Percentiles rank a stretch among this genome's conserved stretches.
phyloP scores from a whole-genome alignment of 2,888 invertebrate genomes.

The Zhuqinia jingwanae region DNA sequence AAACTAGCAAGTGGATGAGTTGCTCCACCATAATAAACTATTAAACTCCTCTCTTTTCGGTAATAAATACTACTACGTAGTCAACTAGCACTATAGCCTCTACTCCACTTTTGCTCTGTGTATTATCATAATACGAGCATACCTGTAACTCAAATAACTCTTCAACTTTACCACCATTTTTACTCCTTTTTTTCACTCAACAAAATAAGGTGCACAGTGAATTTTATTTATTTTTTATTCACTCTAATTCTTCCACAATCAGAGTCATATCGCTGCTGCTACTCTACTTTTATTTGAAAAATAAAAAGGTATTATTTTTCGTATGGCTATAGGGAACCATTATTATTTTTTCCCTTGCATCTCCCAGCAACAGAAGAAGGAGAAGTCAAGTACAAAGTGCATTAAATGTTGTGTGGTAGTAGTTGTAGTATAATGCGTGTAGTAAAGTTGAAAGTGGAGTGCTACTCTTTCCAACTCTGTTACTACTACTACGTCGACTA shows the following conservation, averaged over 20 bases:
- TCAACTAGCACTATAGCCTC: slow-evolving; percentile 3
- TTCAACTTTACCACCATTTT: slow-evolving; percentile 33
- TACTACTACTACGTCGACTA: no score
- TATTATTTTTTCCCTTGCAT: no score
- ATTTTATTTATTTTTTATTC: not conserved
- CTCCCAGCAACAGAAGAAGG: no score
- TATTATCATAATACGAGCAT: slow-evolving; percentile 29
- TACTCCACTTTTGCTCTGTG: no score
- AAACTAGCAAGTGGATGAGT: no score
- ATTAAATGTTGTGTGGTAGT: slow-evolving; percentile 32
- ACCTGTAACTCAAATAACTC: slow-evolving; percentile 48
- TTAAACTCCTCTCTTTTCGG: slow-evolving; percentile 38
- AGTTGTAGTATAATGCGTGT: no score
- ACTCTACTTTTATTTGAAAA: slow-evolving; percentile 63
- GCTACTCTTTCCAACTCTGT: slow-evolving; percentile 37
- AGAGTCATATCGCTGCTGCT: not conserved
- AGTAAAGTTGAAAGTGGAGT: no score
- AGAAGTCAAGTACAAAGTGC: no score
- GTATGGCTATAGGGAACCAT: no score
- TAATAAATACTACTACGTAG: slow-evolving; percentile 56
- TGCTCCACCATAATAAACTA: no score
- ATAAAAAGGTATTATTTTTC: slow-evolving; percentile 26
- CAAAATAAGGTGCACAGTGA: slow-evolving; percentile 29
- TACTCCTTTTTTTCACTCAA: slow-evolving; percentile 30
- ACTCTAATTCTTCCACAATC: no score